Percentiles rank a stretch among this genome's conserved stretches.
phyloP scores from a whole-genome alignment of 2,797 vertebrate genomes.

The Manis pentadactyla region DNA sequence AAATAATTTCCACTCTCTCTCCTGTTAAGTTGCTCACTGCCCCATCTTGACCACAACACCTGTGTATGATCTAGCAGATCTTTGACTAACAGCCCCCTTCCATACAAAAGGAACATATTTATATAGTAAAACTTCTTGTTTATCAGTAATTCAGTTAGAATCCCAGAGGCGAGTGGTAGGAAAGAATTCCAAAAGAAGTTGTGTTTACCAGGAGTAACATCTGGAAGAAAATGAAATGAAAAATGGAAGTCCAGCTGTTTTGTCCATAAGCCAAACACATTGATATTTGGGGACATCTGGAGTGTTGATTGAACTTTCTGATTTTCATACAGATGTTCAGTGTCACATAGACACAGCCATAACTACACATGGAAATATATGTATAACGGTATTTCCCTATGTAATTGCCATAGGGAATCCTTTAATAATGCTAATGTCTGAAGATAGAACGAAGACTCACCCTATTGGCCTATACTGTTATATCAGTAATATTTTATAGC shows the following conservation, averaged over 20 bases:
- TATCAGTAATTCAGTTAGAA: slow-evolving; percentile 10
- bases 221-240: slow-evolving; percentile 61
- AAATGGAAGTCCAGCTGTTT: slow-evolving; percentile 63
- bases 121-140: neutral
- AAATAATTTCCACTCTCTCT: neutral
- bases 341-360: slow-evolving; percentile 21
- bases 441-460: slow-evolving; percentile 49
- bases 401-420: slow-evolving; percentile 57
- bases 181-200: slow-evolving; percentile 26
- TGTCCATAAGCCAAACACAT: slow-evolving; percentile 31
- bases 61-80: neutral
- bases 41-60: neutral
- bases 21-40: neutral
- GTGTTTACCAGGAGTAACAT: neutral
- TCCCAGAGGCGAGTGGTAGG: slow-evolving; percentile 16
- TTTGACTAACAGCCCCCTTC: neutral
- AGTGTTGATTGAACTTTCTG: slow-evolving; percentile 56
- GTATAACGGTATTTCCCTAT: slow-evolving; percentile 45
- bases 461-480: slow-evolving; percentile 37
- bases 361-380: slow-evolving; percentile 46
- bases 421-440: slow-evolving; percentile 63
- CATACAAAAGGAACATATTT: neutral
- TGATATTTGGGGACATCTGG: slow-evolving; percentile 66
- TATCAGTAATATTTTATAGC: slow-evolving; percentile 70
- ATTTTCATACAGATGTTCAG: slow-evolving; percentile 67